Base-by-base conservation (phyloP, 2,797 vertebrate species). In the Darevskia nairensis region DNA sequence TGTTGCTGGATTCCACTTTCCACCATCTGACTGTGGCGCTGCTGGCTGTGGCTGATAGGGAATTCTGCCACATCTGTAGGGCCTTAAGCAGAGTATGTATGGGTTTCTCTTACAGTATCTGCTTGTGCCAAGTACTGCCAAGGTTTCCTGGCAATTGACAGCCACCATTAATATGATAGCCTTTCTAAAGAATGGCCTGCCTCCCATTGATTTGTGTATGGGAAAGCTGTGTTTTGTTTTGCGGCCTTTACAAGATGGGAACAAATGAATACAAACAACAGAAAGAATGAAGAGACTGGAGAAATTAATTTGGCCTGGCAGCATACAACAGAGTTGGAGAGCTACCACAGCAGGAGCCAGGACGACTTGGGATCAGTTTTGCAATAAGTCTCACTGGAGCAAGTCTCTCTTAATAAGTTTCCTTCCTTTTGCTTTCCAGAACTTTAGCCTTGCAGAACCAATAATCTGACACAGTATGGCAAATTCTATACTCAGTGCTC, bases 201-300 rank as follows among this genome's bases (percentile, higher is more conserved):
- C 23, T 21, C 32, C 32, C 6, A 66, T 44, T 86, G 83, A 75
- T 41, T 83, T 86, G 85, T 76, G 85, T 2, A n/a, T 64, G 55
- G n/a, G 27, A 11, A 29, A 15, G 23, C 10, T 82, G 61, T 41
- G 75, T 32, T 79, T 59, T 68, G 80, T 2, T 44, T 68, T 55
- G 13, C 25, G 32, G 35, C 21, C 59, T 90, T 2, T 75, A 80
- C 85, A 86, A 61, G 46, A 17, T 71, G 32, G 46, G 32, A 3
- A 21, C 72, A 89, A 90, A 94, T 90, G 13, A 23, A 78, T 91
- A 9, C 41, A 85, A 82, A 59, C 35, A 55, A 84, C 85, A 82
- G 72, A 88, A 88, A 80, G 5, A 85, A 83, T 74, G 87, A 85
- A 91, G 92, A 90, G 72, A 83, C 59, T 3, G 86, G 25, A 66